Conservation (phyloP, 2,113 vertebrate genomes). For the Erythrocebus patas region DNA sequence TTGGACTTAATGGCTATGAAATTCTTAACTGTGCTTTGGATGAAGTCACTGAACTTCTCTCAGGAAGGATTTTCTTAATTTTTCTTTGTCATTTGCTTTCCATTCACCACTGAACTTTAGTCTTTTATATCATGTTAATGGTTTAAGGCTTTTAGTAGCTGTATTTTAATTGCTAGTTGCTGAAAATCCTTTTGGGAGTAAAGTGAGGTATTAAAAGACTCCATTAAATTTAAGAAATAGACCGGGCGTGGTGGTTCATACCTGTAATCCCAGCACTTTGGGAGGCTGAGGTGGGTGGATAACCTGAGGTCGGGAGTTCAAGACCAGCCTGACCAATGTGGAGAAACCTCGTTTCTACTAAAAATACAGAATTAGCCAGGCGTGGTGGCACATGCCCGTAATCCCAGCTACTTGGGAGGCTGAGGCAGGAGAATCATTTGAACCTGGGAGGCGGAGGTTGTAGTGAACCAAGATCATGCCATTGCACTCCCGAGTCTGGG, state of each 20-base stretch:
- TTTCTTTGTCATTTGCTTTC: not conserved
- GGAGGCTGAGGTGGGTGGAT: too few species aligned
- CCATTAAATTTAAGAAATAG: not conserved
- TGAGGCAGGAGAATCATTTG: too few species aligned
- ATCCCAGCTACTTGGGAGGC: too few species aligned
- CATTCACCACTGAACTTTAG: not conserved
- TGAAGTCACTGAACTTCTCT: not conserved
- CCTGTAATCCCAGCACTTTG: too few species aligned
- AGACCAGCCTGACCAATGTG: too few species aligned
- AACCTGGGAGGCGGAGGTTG: too few species aligned
- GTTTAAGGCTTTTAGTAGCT: not conserved
- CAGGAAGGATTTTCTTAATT: not conserved
- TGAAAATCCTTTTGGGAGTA: not conserved
- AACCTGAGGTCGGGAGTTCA: too few species aligned
- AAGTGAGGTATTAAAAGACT: not conserved
- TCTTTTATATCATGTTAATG: not conserved
- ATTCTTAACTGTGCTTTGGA: not conserved
- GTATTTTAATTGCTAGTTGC: not conserved
- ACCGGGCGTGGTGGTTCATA: rapidly evolving
- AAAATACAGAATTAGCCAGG: too few species aligned
- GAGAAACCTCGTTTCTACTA: too few species aligned
- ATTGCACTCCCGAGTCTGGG: too few species aligned
- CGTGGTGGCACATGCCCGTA: rapidly evolving
- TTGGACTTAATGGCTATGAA: not conserved
- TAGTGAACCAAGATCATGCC: too few species aligned